A percentile compares a stretch with the other conserved stretches of the same genome.
These are phyloP conservation scores for Drosophila pseudoananassae DNA, from an alignment of 1,140 invertebrate genomes.

Conservation along the genomic window DNA sequence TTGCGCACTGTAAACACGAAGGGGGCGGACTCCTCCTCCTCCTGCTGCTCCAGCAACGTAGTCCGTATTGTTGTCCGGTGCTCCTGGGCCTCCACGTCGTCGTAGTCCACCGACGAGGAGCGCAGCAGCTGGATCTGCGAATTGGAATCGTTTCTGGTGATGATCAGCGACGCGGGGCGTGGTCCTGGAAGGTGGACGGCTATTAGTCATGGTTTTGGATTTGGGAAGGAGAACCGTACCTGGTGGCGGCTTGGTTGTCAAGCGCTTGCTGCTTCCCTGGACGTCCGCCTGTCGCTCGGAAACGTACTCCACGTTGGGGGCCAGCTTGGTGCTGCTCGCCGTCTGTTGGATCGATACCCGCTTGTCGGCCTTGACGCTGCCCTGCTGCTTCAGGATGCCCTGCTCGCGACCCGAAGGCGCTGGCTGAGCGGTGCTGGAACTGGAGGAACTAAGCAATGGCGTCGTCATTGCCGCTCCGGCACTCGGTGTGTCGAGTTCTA, in stretches of 20 bases:
- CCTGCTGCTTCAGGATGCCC: slow-evolving; percentile 79
- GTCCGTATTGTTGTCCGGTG: slow-evolving; percentile 58
- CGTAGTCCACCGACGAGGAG: slow-evolving; percentile 82
- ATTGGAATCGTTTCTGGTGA: slow-evolving; percentile 72
- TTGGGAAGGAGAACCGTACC: slow-evolving; percentile 34
- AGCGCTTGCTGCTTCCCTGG: slow-evolving; percentile 52
- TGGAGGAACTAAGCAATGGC: slow-evolving; percentile 24
- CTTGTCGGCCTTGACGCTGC: slow-evolving; percentile 77
- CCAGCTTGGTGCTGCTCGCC: slow-evolving; percentile 48
- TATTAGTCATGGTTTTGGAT: neutral
- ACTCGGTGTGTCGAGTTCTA: slow-evolving; percentile 37
- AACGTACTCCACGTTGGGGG: slow-evolving; percentile 75
- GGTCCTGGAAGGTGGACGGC: slow-evolving; percentile 42
- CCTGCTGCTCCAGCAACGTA: slow-evolving; percentile 72
- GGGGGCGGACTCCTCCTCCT: slow-evolving; percentile 83
- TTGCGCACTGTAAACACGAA: slow-evolving; percentile 82
- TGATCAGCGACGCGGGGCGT: slow-evolving; percentile 78
- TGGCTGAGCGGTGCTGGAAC: slow-evolving; percentile 16
- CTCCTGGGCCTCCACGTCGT: slow-evolving; percentile 78
- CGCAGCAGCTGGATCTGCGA: slow-evolving; percentile 79
- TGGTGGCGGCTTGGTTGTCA: slow-evolving; percentile 64
- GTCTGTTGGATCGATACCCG: slow-evolving; percentile 79
- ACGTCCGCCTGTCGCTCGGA: slow-evolving; percentile 64
- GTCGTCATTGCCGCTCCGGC: slow-evolving; percentile 38
- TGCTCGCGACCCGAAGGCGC: slow-evolving; percentile 73